Conservation (phyloP, 2,888 invertebrate species). For the Dicyrtoma fusca region DNA sequence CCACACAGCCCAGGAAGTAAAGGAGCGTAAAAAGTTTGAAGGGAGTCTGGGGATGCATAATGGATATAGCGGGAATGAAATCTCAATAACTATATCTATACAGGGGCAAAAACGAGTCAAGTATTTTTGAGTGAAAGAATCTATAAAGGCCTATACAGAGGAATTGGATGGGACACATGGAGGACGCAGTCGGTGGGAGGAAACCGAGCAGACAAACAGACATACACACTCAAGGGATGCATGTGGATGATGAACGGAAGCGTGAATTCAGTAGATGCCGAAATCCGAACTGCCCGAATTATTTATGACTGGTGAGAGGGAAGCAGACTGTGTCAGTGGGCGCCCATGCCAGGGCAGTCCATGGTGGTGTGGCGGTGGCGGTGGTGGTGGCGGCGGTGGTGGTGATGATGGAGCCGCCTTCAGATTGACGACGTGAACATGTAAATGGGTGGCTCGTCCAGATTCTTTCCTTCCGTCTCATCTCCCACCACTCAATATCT, state of each 20-base stretch:
- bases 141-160: too few relatives aligned
- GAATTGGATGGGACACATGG: too few relatives aligned
- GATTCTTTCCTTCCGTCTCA: slow-evolving; percentile 24
- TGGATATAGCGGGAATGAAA: too few relatives aligned
- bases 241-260: slow-evolving; percentile 2
- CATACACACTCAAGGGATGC: background rate
- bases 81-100: too few relatives aligned
- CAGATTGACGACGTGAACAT: slow-evolving; percentile 1
- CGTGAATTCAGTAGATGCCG: background rate
- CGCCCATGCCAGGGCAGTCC: too few relatives aligned
- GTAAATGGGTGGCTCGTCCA: background rate
- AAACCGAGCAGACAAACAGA: too few relatives aligned
- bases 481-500: slow-evolving; percentile 15
- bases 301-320: slow-evolving; percentile 15
- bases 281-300: background rate
- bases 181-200: too few relatives aligned
- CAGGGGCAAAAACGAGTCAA: too few relatives aligned
- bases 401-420: background rate
- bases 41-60: too few relatives aligned
- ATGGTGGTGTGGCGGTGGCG: too few relatives aligned
- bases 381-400: background rate
- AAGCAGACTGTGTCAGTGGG: slow-evolving; percentile 7
- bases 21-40: background rate
- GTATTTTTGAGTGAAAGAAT: too few relatives aligned
- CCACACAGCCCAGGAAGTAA: background rate